Evolutionary conservation across 2,888 invertebrate genomes (phyloP).

Genomic region (Rhagium mordax): DNA sequence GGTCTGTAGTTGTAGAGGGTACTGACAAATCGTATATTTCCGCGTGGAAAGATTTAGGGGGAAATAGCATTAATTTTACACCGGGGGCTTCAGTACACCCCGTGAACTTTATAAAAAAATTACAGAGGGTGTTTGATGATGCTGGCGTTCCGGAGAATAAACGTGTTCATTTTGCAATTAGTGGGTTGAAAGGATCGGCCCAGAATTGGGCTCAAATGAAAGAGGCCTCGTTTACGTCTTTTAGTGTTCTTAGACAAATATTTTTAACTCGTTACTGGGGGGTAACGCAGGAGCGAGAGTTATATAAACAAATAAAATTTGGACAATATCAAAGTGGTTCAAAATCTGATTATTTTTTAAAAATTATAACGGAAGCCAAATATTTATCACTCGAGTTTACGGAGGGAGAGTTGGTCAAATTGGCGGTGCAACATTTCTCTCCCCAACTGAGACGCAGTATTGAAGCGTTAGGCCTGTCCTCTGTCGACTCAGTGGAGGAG

Average conservation of each 20-base stretch:
- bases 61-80: neutral
- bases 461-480: neutral
- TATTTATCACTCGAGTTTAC: neutral
- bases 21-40: neutral
- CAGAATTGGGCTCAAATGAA: conserved; percentile 28
- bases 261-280: conserved; percentile 29
- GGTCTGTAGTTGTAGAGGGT: too few species aligned
- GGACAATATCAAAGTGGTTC: neutral
- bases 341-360: neutral
- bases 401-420: neutral
- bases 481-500: neutral
- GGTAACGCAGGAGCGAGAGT: neutral
- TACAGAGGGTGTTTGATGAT: conserved; percentile 15
- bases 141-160: conserved; percentile 14
- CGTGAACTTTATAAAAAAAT: conserved; percentile 5
- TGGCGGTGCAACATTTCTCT: neutral
- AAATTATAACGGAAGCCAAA: neutral
- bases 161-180: conserved; percentile 1
- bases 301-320: neutral
- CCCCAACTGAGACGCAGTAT: neutral
- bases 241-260: conserved; percentile 10
- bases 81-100: neutral
- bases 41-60: neutral
- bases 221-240: conserved; percentile 12
- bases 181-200: conserved; percentile 13